These are phyloP conservation scores for Nomia melanderi DNA, from an alignment of 1,140 invertebrate species.

Conservation along the genomic window DNA sequence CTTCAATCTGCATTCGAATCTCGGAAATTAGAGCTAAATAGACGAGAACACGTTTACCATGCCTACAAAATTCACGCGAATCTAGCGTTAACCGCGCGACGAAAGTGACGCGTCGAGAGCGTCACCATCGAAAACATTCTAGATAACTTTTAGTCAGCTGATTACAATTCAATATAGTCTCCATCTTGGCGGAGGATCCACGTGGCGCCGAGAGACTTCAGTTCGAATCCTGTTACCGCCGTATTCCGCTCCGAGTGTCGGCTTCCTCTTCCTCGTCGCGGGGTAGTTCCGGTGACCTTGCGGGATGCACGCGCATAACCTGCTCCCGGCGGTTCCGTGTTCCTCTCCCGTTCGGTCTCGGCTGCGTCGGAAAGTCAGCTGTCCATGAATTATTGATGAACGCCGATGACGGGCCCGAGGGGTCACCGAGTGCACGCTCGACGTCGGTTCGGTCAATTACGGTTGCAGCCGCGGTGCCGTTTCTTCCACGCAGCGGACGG, in stretches of 20 bases:
- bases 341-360: neutral
- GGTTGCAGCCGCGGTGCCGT: neutral
- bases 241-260: conserved; percentile 7
- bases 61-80: too few relatives aligned
- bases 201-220: conserved; percentile 45
- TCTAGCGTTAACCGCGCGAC: too few relatives aligned
- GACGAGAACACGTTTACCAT: too few relatives aligned
- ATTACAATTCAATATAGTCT: conserved; percentile 77
- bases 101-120: too few relatives aligned
- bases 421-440: conserved; percentile 24
- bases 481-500: neutral
- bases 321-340: neutral
- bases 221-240: neutral
- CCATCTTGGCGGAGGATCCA: conserved; percentile 63
- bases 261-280: conserved; percentile 33
- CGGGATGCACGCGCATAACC: conserved; percentile 44
- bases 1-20: too few relatives aligned
- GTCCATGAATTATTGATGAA: conserved; percentile 53
- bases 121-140: neutral
- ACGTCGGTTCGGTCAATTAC: conserved; percentile 17
- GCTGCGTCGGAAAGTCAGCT: conserved; percentile 32
- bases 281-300: conserved; percentile 35
- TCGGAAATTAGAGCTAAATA: too few relatives aligned
- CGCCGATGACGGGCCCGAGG: conserved; percentile 13
- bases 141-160: neutral